Conservation (phyloP, 2,797 vertebrate species). For the Dicrostonyx torquatus region DNA sequence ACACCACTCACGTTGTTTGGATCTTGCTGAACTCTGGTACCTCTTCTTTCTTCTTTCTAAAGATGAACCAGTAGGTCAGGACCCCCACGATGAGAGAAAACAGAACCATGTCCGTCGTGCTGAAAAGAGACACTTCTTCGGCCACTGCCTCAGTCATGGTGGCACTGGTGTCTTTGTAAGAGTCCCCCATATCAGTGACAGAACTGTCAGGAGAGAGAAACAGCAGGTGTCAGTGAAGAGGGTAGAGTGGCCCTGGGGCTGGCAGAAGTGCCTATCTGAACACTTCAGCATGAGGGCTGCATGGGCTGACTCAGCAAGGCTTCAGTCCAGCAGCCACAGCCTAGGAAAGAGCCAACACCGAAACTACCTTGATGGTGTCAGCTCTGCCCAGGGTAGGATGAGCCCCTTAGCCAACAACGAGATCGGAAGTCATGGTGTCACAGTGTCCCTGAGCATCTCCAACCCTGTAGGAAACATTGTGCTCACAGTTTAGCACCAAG, state of each 20-base stretch:
- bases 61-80: conserved; percentile 94
- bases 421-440: background rate
- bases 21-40: conserved; percentile 94
- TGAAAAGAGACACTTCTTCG: conserved; percentile 89
- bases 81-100: conserved; percentile 92
- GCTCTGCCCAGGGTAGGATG: background rate
- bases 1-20: conserved; percentile 84
- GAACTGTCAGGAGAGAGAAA: conserved; percentile 58
- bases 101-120: conserved; percentile 92
- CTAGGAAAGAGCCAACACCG: background rate
- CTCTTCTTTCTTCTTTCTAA: conserved; percentile 94
- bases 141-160: conserved; percentile 72
- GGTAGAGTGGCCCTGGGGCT: background rate
- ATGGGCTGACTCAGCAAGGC: background rate
- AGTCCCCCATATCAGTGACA: conserved; percentile 84
- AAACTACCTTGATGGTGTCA: rapidly evolving
- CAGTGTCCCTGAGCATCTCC: background rate
- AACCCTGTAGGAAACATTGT: background rate
- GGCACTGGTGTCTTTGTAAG: conserved; percentile 77
- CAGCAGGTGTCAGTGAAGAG: background rate
- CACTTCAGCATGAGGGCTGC: background rate
- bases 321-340: background rate
- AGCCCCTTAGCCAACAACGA: background rate
- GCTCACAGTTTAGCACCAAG: background rate
- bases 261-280: background rate